Base-by-base conservation (phyloP, 1,140 invertebrate genomes). In the Eurosta solidaginis region DNA sequence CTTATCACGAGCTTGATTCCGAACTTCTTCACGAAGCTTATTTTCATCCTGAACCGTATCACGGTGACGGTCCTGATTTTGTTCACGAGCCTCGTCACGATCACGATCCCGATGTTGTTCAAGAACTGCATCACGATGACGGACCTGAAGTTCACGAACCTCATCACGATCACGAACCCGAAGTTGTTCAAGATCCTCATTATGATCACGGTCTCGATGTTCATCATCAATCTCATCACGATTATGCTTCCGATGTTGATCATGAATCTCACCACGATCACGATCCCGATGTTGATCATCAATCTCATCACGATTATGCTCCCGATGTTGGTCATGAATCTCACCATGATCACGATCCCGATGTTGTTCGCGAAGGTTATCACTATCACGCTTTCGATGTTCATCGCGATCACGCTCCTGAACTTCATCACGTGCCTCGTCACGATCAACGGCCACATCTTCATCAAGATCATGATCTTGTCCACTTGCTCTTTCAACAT, bases 321-420 rank as follows among this genome's bases (percentile, higher is more conserved):
- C 77, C n/a, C n/a, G n/a, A n/a, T 75, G 27, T 75, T 59, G 75
- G 79, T 81, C 80, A 80, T 78, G 54, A 50, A 78, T 68, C 47
- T 42, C 50, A 36, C 40, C 54, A 29, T 12, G 40, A 68, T 27
- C 36, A 74, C 7, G 7, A 9, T 7, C 42, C 20, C 12, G 14
- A 2, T 74, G 68, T 14, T 82, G 77, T 77, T 78, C 78, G 3
- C 20, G 52, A n/a, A n/a, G n/a, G n/a, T n/a, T n/a, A n/a, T n/a
- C n/a, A n/a, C n/a, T n/a, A n/a, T n/a, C n/a, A n/a, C n/a, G n/a
- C n/a, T n/a, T n/a, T n/a, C n/a, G n/a, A n/a, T n/a, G n/a, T n/a
- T n/a, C n/a, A n/a, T n/a, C n/a, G n/a, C n/a, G n/a, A n/a, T n/a
- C n/a, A n/a, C n/a, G n/a, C n/a, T n/a, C n/a, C n/a, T n/a, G n/a